phyloP scores from a whole-genome alignment of 2,888 invertebrate genomes.

The Nymphalis c-album region DNA sequence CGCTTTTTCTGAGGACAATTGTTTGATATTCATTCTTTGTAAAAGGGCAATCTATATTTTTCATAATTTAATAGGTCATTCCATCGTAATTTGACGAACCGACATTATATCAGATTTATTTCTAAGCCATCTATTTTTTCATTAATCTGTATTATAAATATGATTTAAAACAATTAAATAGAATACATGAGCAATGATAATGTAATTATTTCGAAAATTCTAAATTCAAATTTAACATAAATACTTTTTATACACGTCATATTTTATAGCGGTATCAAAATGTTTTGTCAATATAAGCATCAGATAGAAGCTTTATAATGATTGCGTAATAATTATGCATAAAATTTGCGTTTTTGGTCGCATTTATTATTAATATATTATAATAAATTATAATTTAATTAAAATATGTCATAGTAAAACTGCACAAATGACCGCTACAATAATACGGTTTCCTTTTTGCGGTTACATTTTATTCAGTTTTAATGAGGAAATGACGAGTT shows the following conservation, averaged over 20 bases:
- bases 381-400: constrained; percentile 20
- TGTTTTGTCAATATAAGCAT: not conserved
- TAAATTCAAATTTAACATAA: too few relatives aligned
- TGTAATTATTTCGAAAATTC: too few relatives aligned
- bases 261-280: too few relatives aligned
- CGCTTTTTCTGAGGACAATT: constrained; percentile 81
- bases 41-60: too few relatives aligned
- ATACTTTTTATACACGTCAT: too few relatives aligned
- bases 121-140: too few relatives aligned
- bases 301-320: not conserved
- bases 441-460: constrained; percentile 12
- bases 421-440: constrained; percentile 8
- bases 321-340: constrained; percentile 7
- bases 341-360: not conserved
- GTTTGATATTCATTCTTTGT: not conserved
- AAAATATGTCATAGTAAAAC: constrained; percentile 19
- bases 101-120: too few relatives aligned
- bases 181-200: too few relatives aligned
- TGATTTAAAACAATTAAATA: too few relatives aligned
- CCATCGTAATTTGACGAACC: too few relatives aligned
- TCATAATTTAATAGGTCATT: too few relatives aligned
- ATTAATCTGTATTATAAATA: too few relatives aligned
- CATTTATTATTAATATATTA: constrained; percentile 12
- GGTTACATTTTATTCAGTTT: constrained; percentile 16
- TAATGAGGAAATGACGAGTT: constrained; percentile 10